Evolutionary conservation across 2,797 vertebrate species (phyloP), one percentile per base, ranked within the genome.

Genomic region (Coracias cyanogaster): DNA sequence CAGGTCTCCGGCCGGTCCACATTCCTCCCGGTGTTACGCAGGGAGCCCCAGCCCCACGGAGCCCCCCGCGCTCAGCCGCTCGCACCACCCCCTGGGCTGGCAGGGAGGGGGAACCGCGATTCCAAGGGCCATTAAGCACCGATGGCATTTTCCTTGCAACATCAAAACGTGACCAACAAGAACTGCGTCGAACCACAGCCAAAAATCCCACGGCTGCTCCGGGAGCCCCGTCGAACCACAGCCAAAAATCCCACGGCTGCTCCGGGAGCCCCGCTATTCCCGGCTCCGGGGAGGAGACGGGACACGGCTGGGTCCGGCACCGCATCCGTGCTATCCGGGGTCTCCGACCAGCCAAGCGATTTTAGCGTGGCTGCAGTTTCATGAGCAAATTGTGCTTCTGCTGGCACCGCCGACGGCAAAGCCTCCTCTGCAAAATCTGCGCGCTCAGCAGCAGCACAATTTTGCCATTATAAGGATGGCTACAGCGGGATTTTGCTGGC

Each of bases 111-210:
- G 92, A 82, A 95, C 76, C 1, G 3, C 3, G 18, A 91, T 89
- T 97, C 95, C 93, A 96, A 95, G 96, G 96, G 70, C 90, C 82
- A 94, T 96, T 95, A 83, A 94, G 76, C 91, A 94, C 62, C 58
- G 31, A 91, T 45, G 61, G 72, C 64, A 88, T 94, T 96, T 94
- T 72, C 85, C 89, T 91, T 24, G 51, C 86, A 90, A 81, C 82
- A 58, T 33, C 83, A 65, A 80, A 92, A 93, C 3, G 28, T 43
- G 79, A 90, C 67, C 79, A 25, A 82, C 76, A 71, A 72, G 24
- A 33, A 22, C 49, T 0, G 1, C 2, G 0, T 22, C 1, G 0
- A 90, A 77, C 45, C 80, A 2, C 33, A 4, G 67, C 58, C 51
- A 37, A 74, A 89, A 79, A 33, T 7, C 37, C n/a, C 25, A 2